phyloP scores from a whole-genome alignment of 2,888 invertebrate genomes.

The Mechanitis messenoides region DNA sequence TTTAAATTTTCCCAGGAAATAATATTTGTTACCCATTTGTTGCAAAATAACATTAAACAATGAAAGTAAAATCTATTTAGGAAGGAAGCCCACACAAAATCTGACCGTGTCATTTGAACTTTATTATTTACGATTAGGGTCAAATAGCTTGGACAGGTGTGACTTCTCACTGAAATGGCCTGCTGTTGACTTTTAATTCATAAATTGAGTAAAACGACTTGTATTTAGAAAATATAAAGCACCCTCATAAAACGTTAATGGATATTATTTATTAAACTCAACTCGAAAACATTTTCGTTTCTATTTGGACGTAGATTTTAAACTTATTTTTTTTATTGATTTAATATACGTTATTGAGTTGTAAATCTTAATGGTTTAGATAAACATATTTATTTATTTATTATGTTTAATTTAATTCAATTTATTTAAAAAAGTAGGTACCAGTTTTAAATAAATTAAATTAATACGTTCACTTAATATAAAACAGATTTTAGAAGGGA shows the following conservation, averaged over 20 bases:
- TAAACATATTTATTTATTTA: too few species aligned
- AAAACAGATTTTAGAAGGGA: too few species aligned
- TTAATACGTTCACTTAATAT: too few species aligned
- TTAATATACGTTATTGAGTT: too few species aligned
- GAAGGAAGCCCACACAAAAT: constrained; percentile 1
- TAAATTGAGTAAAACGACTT: constrained; percentile 1
- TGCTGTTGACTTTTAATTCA: constrained; percentile 7
- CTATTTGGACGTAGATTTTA: not conserved
- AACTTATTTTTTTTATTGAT: too few species aligned
- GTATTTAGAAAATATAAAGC: not conserved
- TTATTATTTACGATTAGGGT: constrained; percentile 9
- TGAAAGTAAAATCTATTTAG: not conserved
- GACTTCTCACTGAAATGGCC: constrained; percentile 5
- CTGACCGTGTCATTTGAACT: constrained; percentile 3
- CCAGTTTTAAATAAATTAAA: too few species aligned
- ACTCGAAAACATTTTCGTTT: not conserved
- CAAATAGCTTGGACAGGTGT: constrained; percentile 10
- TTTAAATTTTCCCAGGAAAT: too few species aligned
- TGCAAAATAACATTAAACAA: not conserved
- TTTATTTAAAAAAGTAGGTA: too few species aligned
- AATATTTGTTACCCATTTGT: too few species aligned
- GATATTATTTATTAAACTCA: not conserved
- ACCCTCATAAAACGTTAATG: not conserved
- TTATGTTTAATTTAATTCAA: too few species aligned
- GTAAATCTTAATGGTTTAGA: too few species aligned